Conservation (phyloP, 2,113 vertebrate species). For the Porphyrio hochstetteri region DNA sequence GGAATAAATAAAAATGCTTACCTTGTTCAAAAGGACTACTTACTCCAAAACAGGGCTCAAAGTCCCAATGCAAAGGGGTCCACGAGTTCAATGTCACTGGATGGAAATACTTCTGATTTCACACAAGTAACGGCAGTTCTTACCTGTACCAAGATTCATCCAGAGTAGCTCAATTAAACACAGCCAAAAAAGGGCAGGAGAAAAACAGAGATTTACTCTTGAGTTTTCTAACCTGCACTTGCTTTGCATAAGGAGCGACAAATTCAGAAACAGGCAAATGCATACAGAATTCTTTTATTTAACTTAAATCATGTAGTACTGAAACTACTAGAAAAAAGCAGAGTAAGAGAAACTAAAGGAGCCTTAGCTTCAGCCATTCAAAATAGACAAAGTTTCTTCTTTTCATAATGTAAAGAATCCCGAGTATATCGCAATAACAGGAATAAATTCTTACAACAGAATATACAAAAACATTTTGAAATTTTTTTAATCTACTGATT, state of each 20-base stretch:
- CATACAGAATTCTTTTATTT: slow-evolving; percentile 89
- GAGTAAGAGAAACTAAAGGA: slow-evolving; percentile 87
- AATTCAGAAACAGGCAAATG: slow-evolving; percentile 59
- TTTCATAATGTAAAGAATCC: slow-evolving; percentile 85
- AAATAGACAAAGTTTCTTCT: slow-evolving; percentile 87
- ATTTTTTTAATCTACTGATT: slow-evolving; percentile 82
- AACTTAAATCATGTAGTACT: slow-evolving; percentile 89
- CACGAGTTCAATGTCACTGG: background rate
- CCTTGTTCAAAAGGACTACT: background rate
- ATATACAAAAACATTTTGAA: slow-evolving; percentile 87
- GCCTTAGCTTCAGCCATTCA: slow-evolving; percentile 86
- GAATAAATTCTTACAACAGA: slow-evolving; percentile 89
- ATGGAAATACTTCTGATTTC: background rate
- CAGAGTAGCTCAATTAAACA: background rate
- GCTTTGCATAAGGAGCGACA: background rate
- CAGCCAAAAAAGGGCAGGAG: background rate
- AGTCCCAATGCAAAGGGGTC: background rate
- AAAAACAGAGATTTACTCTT: background rate
- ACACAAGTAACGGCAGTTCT: background rate
- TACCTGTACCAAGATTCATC: background rate
- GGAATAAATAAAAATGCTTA: background rate
- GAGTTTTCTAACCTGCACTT: background rate
- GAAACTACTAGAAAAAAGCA: slow-evolving; percentile 90
- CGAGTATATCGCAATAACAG: slow-evolving; percentile 85
- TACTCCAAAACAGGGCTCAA: background rate